A percentile compares a stretch with the other conserved stretches of the same genome.
Evolutionary conservation across 2,888 invertebrate genomes (phyloP).

Genomic region (Synergus laeviventris): DNA sequence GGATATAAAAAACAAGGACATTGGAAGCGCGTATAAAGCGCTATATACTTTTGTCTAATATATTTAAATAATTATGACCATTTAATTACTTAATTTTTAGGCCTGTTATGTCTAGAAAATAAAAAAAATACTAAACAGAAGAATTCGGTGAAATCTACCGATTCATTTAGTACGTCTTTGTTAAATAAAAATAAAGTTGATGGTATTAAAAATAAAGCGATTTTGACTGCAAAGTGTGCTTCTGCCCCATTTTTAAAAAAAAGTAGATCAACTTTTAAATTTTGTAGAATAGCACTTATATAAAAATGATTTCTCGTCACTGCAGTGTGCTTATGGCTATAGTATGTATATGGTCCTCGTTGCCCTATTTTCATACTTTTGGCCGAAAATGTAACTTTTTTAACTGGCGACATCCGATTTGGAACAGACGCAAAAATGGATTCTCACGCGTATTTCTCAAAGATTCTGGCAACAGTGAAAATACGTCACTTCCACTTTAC

Average conservation of each 20-base stretch:
- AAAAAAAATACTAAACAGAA: too few species aligned
- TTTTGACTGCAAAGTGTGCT: background rate
- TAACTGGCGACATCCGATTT: background rate
- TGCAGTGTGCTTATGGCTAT: background rate
- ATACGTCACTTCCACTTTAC: background rate
- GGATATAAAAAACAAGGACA: too few species aligned
- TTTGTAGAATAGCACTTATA: background rate
- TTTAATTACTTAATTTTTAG: too few species aligned
- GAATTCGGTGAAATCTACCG: too few species aligned
- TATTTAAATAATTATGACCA: too few species aligned
- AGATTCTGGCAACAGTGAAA: background rate
- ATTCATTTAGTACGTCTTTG: too few species aligned
- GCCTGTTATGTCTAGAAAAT: too few species aligned
- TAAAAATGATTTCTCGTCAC: slow-evolving; percentile 1
- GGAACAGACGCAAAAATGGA: background rate
- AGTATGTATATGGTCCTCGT: background rate
- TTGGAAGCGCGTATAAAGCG: too few species aligned
- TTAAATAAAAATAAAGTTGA: slow-evolving; percentile 1
- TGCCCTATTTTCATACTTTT: slow-evolving; percentile 13
- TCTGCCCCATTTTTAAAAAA: background rate
- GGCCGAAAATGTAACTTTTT: background rate
- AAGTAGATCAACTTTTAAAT: background rate
- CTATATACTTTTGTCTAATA: too few species aligned
- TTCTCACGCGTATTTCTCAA: background rate
- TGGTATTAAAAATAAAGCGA: background rate